Base-by-base conservation (phyloP, 2,797 vertebrate species). In the Tinamus major region DNA sequence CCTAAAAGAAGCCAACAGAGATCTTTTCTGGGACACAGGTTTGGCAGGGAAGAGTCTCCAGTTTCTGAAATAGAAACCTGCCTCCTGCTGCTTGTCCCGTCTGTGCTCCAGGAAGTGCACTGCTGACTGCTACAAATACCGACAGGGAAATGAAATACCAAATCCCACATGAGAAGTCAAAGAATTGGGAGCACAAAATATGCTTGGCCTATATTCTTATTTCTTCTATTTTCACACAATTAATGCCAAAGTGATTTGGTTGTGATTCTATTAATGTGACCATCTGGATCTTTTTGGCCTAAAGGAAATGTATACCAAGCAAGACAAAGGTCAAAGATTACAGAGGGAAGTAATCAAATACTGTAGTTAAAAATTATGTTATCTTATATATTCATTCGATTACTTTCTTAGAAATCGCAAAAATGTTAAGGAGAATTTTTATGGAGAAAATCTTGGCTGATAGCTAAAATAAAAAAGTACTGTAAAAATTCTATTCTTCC, bases 41-140 rank as follows among this genome's bases (percentile, higher is more conserved):
- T 41, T 78, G 61, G 48, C 37, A 53, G 17, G 17, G 39, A 27
- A 16, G 23, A 29, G 17, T 24, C 48, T 18, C n/a, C 6, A 5
- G 10, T 64, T 64, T 51, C 7, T 19, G 13, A 37, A 46, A 56
- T 4, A 70, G 61, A 72, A 74, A 77, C 29, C 29, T 62, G 13
- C 33, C 35, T 88, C 55, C 55, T 72, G 41, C 37, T 86, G 44
- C 44, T 92, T 20, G 4, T 65, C 4, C 33, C 0, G 0, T 12
- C 42, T 24, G 3, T 0, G 0, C 16, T 82, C 58, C 0, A 10
- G 65, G 9, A 69, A 76, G 62, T 7, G 4, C 26, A 62, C 11
- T 68, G 23, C 27, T 83, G 72, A 29, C 55, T 86, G 33, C 39
- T 85, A 46, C 26, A 64, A 86, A 67, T 65, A 85, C 9, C 27